Evolutionary conservation across 2,113 vertebrate genomes (phyloP), one percentile per base, ranked within the genome.

Genomic region (Cheilinus undulatus): DNA sequence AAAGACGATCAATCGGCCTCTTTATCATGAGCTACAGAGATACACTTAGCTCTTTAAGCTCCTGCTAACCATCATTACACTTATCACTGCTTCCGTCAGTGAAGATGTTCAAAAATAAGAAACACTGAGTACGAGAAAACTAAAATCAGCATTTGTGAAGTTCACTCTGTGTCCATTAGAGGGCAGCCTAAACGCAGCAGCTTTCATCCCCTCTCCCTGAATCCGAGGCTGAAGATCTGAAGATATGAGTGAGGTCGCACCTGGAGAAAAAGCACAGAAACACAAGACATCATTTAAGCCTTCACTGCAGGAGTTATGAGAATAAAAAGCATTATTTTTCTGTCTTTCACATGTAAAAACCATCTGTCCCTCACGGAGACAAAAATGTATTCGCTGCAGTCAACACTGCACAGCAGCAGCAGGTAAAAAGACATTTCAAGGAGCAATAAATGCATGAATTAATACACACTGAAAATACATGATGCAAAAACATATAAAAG

Each of bases 261-360:
- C 84, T 83, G 69, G 28, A 75, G 40, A 45, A 60, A 60, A 0
- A 8, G 69, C 17, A 45, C 66, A 65, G 17, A 69, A 32, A 48
- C n/a, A 34, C 32, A 10, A 34, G 8, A 11, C 8, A 11, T 34
- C 8, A 34, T 34, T 34, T 34, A 34, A 34, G 8, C 32, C 32
- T 34, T 34, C 11, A 11, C 8, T 34, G 32, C 32, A 10, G 3
- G 32, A 34, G 32, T 34, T 34, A 11, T 34, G 3, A 34, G 11
- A 34, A 10, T 1, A 34, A 7, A 30, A 30, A 30, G 28, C n/a
- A n/a, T n/a, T n/a, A n/a, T n/a, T n/a, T n/a, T n/a, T n/a, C n/a
- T n/a, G n/a, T n/a, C n/a, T n/a, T n/a, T n/a, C n/a, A n/a, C n/a
- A n/a, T n/a, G n/a, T n/a, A n/a, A n/a, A n/a, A n/a, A n/a, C n/a